A percentile compares a stretch with the other conserved stretches of the same genome.
Evolutionary conservation across 2,113 vertebrate genomes (phyloP).

Genomic region (Tachuris rubrigastra): DNA sequence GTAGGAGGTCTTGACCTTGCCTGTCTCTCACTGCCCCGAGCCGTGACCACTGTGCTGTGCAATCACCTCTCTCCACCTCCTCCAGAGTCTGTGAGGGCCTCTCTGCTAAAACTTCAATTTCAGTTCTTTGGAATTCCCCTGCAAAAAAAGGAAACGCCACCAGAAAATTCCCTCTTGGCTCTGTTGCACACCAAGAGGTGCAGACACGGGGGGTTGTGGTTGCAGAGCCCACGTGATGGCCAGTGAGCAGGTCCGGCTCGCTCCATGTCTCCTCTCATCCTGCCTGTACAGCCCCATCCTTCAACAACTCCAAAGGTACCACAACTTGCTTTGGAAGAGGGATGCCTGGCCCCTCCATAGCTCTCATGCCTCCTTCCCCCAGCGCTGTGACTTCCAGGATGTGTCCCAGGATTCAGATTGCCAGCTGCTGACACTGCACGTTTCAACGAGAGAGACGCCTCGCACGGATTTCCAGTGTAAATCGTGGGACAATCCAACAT

Average conservation of each 20-base stretch:
- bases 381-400: background rate
- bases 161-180: slow-evolving; percentile 4
- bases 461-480: slow-evolving; percentile 21
- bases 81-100: background rate
- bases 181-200: background rate
- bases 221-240: accelerated
- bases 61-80: background rate
- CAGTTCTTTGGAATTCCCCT: slow-evolving; percentile 31
- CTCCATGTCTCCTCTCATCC: background rate
- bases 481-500: slow-evolving; percentile 1
- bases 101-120: background rate
- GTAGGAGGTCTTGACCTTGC: background rate
- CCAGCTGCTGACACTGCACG: slow-evolving; percentile 26
- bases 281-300: background rate
- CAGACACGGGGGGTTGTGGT: accelerated
- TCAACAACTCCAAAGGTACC: accelerated
- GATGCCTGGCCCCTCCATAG: accelerated
- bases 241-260: accelerated
- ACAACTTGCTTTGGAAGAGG: background rate
- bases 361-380: background rate
- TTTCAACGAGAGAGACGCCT: background rate
- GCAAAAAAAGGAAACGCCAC: background rate
- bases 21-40: accelerated
- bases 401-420: background rate
- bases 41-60: background rate